Percentiles rank a stretch among this genome's conserved stretches.
phyloP scores from a whole-genome alignment of 2,113 vertebrate species.

The Salminus brasiliensis region DNA sequence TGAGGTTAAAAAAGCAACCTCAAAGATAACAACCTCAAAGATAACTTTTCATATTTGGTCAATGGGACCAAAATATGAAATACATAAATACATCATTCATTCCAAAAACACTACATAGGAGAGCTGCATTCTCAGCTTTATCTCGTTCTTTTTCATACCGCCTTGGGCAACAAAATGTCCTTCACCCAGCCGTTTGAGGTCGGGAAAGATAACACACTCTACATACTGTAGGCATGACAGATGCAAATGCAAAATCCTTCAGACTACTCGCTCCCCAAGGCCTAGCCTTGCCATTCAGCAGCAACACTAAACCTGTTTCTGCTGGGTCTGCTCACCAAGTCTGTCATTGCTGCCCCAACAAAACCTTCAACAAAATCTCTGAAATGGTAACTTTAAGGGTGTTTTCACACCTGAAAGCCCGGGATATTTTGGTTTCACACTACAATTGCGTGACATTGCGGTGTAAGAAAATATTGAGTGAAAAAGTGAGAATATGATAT shows the following conservation, averaged over 20 bases:
- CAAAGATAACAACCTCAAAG: not conserved
- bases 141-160: not conserved
- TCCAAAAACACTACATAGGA: not conserved
- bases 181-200: not conserved
- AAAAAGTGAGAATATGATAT: too few relatives aligned
- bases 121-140: not conserved
- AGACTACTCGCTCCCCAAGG: not conserved
- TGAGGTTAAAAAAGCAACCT: not conserved
- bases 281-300: not conserved
- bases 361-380: too few relatives aligned
- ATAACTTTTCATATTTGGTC: too few relatives aligned
- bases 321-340: not conserved
- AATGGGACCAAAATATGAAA: not conserved
- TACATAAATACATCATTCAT: not conserved
- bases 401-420: too few relatives aligned
- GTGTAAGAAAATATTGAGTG: too few relatives aligned
- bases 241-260: not conserved
- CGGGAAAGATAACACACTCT: not conserved
- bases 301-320: not conserved
- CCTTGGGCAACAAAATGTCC: not conserved
- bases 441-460: too few relatives aligned
- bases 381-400: too few relatives aligned
- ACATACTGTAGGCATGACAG: not conserved
- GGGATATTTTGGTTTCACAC: too few relatives aligned
- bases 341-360: too few relatives aligned